Evolutionary conservation across 2,888 invertebrate genomes (phyloP).

Genomic region (Amorpha juglandis): DNA sequence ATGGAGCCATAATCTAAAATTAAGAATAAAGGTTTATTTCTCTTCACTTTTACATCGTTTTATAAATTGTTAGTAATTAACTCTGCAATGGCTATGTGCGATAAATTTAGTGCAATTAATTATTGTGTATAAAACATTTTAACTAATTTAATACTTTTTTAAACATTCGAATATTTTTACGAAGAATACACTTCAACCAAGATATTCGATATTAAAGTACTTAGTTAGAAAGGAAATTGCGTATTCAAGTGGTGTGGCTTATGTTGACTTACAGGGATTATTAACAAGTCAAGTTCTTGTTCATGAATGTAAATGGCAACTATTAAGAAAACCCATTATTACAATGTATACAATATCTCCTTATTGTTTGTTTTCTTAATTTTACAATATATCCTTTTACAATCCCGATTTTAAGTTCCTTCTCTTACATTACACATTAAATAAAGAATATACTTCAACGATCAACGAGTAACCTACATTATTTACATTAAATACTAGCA

Average conservation of each 20-base stretch:
- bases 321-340: constrained; percentile 20
- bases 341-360: neutral
- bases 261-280: constrained; percentile 17
- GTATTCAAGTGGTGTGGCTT: constrained; percentile 11
- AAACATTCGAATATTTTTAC: neutral
- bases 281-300: constrained; percentile 24
- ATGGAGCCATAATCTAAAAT: too few species aligned
- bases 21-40: too few species aligned
- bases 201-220: constrained; percentile 2
- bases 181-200: neutral
- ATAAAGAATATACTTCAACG: too few species aligned
- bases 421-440: too few species aligned
- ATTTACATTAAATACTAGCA: too few species aligned
- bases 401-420: too few species aligned
- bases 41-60: too few species aligned
- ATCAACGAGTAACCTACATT: too few species aligned
- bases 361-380: constrained; percentile 2
- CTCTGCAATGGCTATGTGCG: neutral
- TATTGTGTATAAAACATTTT: neutral
- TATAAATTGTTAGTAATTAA: too few species aligned
- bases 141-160: too few species aligned
- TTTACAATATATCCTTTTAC: neutral
- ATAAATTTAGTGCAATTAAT: neutral
- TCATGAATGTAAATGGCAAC: constrained; percentile 21
- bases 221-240: neutral